These are phyloP conservation scores for Schizotus pectinicornis DNA, from an alignment of 2,888 invertebrate genomes.

Conservation along the genomic window DNA sequence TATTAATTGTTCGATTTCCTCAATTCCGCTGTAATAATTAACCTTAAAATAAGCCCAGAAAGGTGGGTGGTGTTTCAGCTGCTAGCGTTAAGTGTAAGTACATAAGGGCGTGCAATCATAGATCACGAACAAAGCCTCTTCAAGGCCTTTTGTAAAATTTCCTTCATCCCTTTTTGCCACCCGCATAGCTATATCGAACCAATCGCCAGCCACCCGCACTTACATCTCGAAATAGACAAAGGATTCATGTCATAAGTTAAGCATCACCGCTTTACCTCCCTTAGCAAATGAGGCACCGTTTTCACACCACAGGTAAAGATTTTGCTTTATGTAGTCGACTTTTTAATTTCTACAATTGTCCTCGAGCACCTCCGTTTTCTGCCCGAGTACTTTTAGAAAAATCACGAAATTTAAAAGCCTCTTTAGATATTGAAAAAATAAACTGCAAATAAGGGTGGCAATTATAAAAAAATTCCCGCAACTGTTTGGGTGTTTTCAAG, in stretches of 20 bases:
- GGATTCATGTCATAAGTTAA: conserved; percentile 5
- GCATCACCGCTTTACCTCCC: conserved; percentile 1
- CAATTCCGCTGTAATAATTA: no score
- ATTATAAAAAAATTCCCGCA: no score
- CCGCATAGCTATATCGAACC: neutral
- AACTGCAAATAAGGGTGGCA: no score
- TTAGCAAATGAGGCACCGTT: conserved; percentile 11
- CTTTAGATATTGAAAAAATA: no score
- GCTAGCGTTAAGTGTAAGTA: neutral
- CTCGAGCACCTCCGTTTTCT: no score
- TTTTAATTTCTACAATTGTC: no score
- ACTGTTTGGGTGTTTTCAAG: no score
- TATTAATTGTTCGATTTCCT: no score
- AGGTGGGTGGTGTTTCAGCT: no score
- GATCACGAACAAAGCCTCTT: conserved; percentile 1
- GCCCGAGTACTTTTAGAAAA: no score
- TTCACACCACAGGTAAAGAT: conserved; percentile 5
- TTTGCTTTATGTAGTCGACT: neutral
- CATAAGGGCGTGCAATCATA: conserved; percentile 7
- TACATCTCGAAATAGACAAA: conserved; percentile 1
- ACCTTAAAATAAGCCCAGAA: no score
- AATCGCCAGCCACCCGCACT: neutral
- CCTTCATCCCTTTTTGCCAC: conserved; percentile 3
- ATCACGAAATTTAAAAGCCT: no score
- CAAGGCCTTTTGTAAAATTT: conserved; percentile 10